Evolutionary conservation across 23 tunicate species (phyloP), one percentile per base, ranked within the genome.

Genomic region (Styela clava): DNA sequence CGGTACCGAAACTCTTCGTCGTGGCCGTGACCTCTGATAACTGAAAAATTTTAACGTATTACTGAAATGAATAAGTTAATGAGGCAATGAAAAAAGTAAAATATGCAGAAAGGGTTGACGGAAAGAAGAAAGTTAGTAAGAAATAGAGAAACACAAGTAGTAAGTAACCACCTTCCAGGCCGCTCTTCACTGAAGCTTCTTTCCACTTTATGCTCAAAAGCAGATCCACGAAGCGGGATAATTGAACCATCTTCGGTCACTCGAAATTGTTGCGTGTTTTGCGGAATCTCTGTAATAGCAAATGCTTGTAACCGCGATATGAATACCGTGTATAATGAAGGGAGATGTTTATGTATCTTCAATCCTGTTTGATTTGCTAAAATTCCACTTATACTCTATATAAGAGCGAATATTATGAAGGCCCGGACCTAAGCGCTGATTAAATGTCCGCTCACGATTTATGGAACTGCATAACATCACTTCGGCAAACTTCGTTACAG

Each of bases 171-270:
- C 73, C 83, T 79, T 31, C 83, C 73, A 22, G 73, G 83, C 9
- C 83, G 37, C 7, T 27, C 78, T 26, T 31, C 51, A 37, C 85
- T 73, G n/a, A 62, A 79, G 3, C 78, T 86, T 34, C 68, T 26
- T 0, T 79, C 79, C 5, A 92, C 67, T 34, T 83, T 52, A 31
- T 83, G 85, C 5, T 86, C 88, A 68, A 92, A 83, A 16, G 85
- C 90, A 12, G 86, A 70, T 25, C 97, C 91, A 32, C 80, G 81
- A 20, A 92, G 79, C 0, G 97, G 97, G 52, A 92, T 81, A 30
- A 92, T 79, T 18, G 79, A 88, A 18, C 97, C 91, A 68, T 92
- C 97, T 16, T 89, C 62, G 34, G 82, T 92, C 79, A 92, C 84
- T 74, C 76, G 69, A 86, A 87, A 92, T 24, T 89, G 80, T 33